Percentiles rank a stretch among this genome's conserved stretches.
These are phyloP conservation scores for Nebria salina DNA, from an alignment of 2,888 invertebrate species.

Conservation along the genomic window DNA sequence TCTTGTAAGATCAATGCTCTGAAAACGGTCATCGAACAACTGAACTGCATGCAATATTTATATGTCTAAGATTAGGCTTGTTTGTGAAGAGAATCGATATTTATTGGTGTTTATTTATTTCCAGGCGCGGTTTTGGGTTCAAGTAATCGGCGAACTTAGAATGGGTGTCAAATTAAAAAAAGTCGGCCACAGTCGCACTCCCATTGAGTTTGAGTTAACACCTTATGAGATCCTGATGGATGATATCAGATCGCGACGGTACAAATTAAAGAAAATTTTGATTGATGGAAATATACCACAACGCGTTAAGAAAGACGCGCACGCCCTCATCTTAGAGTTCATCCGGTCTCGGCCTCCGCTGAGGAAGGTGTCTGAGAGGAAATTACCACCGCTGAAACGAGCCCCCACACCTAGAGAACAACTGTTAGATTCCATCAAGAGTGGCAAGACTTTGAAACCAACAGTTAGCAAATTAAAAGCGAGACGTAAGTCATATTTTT, in stretches of 20 bases:
- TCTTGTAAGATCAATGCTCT: slow-evolving; percentile 1
- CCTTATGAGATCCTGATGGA: slow-evolving; percentile 98
- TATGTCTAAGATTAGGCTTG: too few relatives aligned
- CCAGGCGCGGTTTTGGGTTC: slow-evolving; percentile 94
- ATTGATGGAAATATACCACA: slow-evolving; percentile 84
- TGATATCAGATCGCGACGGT: slow-evolving; percentile 90
- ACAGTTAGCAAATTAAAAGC: slow-evolving; percentile 65
- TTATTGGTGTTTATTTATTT: slow-evolving; percentile 51
- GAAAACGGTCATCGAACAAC: background rate
- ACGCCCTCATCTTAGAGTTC: slow-evolving; percentile 95
- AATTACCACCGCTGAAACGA: slow-evolving; percentile 76
- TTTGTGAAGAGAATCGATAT: too few relatives aligned
- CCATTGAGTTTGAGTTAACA: slow-evolving; percentile 91
- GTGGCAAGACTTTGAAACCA: slow-evolving; percentile 76
- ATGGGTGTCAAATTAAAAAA: slow-evolving; percentile 94
- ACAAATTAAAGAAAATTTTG: slow-evolving; percentile 86
- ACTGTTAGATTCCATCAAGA: slow-evolving; percentile 86
- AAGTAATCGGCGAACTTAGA: slow-evolving; percentile 91
- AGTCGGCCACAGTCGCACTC: slow-evolving; percentile 78
- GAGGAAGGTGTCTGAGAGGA: slow-evolving; percentile 88
- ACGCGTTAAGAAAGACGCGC: slow-evolving; percentile 92
- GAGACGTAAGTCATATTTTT: slow-evolving; percentile 52
- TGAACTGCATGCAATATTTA: background rate
- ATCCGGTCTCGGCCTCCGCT: slow-evolving; percentile 94
- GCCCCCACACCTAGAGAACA: slow-evolving; percentile 84